These are phyloP conservation scores for Enteromius anoplus DNA, from an alignment of 2,797 vertebrate genomes.

Conservation along the genomic window DNA sequence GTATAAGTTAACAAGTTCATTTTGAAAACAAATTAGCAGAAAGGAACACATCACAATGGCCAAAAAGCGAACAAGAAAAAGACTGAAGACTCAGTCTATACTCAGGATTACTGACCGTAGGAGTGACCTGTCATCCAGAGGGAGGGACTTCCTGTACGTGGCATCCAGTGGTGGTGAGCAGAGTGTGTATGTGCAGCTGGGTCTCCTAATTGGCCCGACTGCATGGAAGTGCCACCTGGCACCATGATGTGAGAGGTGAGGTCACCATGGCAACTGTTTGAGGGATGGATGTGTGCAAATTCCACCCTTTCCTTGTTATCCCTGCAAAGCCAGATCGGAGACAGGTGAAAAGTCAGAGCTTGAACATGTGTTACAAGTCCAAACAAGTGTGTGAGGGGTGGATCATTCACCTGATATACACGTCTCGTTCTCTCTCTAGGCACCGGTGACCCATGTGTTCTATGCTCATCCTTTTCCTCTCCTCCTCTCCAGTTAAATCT, in stretches of 20 bases:
- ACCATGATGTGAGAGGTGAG: constrained; percentile 93
- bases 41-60: background rate
- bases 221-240: constrained; percentile 85
- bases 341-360: constrained; percentile 40
- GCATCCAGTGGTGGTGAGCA: constrained; percentile 93
- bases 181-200: constrained; percentile 85
- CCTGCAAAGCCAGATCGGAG: constrained; percentile 67
- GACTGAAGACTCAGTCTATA: background rate
- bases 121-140: constrained; percentile 97
- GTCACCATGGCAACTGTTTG: constrained; percentile 90
- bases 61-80: background rate
- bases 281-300: constrained; percentile 90
- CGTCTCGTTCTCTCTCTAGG: constrained; percentile 83
- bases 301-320: constrained; percentile 95
- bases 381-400: constrained; percentile 15
- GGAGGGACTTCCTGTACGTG: constrained; percentile 94
- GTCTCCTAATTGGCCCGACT: constrained; percentile 88
- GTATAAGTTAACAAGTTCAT: no score
- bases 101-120: constrained; percentile 80
- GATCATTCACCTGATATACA: constrained; percentile 83
- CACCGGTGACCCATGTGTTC: constrained; percentile 88
- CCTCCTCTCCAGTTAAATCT: constrained; percentile 85
- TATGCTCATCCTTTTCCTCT: constrained; percentile 85
- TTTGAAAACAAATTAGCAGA: background rate
- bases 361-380: constrained; percentile 12